Conservation (phyloP, 2,113 vertebrate genomes). For the Arenaria interpres region DNA sequence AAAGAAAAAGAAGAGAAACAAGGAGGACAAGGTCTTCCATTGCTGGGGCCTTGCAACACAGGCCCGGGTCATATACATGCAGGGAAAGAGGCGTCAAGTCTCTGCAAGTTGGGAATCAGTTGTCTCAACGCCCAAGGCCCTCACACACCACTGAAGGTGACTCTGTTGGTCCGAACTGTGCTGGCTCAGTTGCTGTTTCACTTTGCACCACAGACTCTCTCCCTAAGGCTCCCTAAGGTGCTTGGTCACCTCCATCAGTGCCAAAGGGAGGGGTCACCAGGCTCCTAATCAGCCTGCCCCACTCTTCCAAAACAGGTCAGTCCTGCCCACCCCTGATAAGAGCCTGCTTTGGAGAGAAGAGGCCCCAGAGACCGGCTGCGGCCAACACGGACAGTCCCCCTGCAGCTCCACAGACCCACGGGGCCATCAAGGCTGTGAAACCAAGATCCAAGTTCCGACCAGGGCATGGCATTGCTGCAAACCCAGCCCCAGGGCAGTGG, state of each 20-base stretch:
- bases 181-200: neutral
- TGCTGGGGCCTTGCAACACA: neutral
- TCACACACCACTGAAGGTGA: neutral
- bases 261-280: neutral
- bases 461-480: neutral
- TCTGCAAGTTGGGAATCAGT: neutral
- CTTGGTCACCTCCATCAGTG: neutral
- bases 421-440: neutral
- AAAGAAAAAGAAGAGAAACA: neutral
- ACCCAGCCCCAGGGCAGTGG: accelerated
- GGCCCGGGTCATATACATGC: accelerated
- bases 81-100: neutral
- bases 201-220: neutral
- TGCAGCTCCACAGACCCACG: neutral
- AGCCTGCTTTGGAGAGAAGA: neutral
- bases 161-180: neutral
- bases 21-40: neutral
- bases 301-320: neutral
- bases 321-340: neutral
- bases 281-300: neutral
- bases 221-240: accelerated
- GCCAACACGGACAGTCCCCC: neutral
- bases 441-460: neutral
- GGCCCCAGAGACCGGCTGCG: neutral
- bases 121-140: neutral